Percentiles rank a stretch among this genome's conserved stretches.
phyloP scores from a whole-genome alignment of 2,797 vertebrate genomes.

The Rhyacichthys aspro region DNA sequence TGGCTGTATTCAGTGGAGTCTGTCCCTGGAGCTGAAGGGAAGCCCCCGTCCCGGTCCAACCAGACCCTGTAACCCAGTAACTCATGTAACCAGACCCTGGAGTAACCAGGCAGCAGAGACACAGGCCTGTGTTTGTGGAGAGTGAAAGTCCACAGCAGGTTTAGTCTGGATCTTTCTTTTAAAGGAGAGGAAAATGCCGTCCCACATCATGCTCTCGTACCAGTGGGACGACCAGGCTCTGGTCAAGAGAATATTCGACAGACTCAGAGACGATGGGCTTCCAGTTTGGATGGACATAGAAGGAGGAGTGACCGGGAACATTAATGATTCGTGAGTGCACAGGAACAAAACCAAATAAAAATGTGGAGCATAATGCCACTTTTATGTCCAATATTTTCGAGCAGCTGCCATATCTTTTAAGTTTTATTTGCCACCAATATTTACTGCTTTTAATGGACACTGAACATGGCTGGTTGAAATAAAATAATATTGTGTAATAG shows the following conservation, averaged over 20 bases:
- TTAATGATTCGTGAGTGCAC: constrained; percentile 61
- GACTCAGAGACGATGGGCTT: constrained; percentile 59
- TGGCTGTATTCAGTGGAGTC: too few relatives aligned
- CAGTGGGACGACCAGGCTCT: constrained; percentile 69
- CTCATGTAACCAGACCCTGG: constrained; percentile 50
- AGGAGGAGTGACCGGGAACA: constrained; percentile 68
- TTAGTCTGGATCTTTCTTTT: background rate
- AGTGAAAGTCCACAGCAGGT: constrained; percentile 2
- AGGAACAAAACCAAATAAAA: background rate
- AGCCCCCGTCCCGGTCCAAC: constrained; percentile 13
- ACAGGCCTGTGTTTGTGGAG: constrained; percentile 12
- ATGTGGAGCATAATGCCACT: too few relatives aligned
- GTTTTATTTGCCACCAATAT: too few relatives aligned
- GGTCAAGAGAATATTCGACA: constrained; percentile 57
- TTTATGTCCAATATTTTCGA: too few relatives aligned
- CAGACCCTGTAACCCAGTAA: constrained; percentile 47
- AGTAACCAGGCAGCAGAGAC: constrained; percentile 38
- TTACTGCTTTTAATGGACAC: too few relatives aligned
- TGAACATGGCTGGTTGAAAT: too few relatives aligned
- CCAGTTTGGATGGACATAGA: constrained; percentile 72
- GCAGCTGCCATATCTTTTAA: too few relatives aligned
- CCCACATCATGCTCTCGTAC: constrained; percentile 70
- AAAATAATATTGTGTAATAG: too few relatives aligned
- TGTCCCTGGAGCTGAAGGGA: background rate
- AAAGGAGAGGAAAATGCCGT: constrained; percentile 25